Base-by-base conservation (phyloP, 2,888 invertebrate species). In the Heliconius erato region DNA sequence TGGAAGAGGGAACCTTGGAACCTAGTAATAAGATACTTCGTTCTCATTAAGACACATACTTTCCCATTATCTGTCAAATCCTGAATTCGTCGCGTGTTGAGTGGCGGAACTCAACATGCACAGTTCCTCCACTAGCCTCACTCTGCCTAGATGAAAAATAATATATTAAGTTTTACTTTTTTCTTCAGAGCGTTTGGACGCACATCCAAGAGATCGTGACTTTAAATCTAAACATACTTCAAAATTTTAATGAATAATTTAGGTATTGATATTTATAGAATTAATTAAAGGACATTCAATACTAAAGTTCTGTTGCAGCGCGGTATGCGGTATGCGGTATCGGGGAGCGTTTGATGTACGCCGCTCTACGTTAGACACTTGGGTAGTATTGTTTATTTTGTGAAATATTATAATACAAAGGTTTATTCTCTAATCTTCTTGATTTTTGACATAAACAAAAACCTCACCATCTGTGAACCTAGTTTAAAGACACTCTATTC, bases 301-400 rank as follows among this genome's bases (percentile, higher is more conserved):
- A 2, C 49, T 44, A 5, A 65, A 35, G 67, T 74, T 49, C 80
- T 49, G 80, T 54, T 80, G 49, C n/a, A 67, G 11, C 16, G 44
- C 35, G 19, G 68, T 68, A 49, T 54, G 49, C 59, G 35, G 26
- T 63, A 63, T 28, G 54, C 40, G 28, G 69, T 69, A 35, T 35
- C 65, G 49, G 49, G 32, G 65, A n/a, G n/a, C 63, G 67, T 67
- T 74, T 68, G 19, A 68, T 35, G 44, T 16, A 68, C n/a, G 26
- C 67, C 74, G 80, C 67, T 26, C 54, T 67, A 32, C 3, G 35
- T 16, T 68, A 23, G 44, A n/a, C 59, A 40, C 59, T 80, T 32
- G 65, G n/a, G 19, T 44, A 71, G 68, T 32, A 59, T 80, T 59
- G 74, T 59, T 68, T 76, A 35, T 80, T 80, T 67, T 28, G 40